Evolutionary conservation across 2,113 vertebrate genomes (phyloP).

Genomic region (Rutilus rutilus): DNA sequence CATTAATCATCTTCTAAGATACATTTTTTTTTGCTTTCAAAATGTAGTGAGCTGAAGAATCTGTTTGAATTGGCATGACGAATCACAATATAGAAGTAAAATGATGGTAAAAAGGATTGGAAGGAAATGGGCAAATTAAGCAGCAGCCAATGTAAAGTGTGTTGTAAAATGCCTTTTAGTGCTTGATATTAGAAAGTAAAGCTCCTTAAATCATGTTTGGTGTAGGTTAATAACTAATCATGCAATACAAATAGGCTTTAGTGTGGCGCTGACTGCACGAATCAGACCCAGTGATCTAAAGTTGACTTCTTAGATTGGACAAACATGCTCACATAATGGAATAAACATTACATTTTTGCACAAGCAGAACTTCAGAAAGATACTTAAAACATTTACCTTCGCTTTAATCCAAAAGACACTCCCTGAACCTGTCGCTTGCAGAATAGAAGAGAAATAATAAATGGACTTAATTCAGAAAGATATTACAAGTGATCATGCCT

Average conservation of each 20-base stretch:
- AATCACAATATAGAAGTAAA: neutral
- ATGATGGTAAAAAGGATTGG: neutral
- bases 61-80: neutral
- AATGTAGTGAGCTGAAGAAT: neutral
- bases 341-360: neutral
- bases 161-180: neutral
- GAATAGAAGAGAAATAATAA: constrained; percentile 50
- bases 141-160: neutral
- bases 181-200: neutral
- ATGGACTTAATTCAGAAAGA: neutral
- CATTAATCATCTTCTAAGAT: too few species aligned
- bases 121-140: neutral
- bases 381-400: constrained; percentile 50
- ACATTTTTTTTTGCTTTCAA: too few species aligned
- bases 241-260: neutral
- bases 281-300: neutral
- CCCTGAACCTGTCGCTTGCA: constrained; percentile 54
- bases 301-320: neutral
- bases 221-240: neutral
- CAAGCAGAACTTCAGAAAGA: neutral
- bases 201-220: neutral
- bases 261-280: neutral
- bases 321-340: neutral
- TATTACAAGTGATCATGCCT: neutral
- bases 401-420: constrained; percentile 52